These are phyloP conservation scores for Seira musarum DNA, from an alignment of 2,888 invertebrate genomes.

Conservation along the genomic window DNA sequence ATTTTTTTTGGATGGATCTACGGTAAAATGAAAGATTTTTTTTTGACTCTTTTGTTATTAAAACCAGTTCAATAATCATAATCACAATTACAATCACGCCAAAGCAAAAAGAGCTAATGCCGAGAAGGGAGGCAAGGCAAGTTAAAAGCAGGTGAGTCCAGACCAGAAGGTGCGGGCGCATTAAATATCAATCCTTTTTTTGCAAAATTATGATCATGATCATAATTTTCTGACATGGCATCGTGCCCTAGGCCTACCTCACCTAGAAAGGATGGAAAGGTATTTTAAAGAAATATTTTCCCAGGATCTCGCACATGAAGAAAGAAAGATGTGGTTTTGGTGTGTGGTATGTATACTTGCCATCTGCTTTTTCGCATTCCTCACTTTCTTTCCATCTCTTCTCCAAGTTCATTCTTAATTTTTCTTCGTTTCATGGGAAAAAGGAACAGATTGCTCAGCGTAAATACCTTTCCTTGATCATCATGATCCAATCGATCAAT, in stretches of 20 bases:
- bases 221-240: background rate
- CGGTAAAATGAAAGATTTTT: background rate
- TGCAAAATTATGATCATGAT: background rate
- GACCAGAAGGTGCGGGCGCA: background rate
- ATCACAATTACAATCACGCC: conserved; percentile 31
- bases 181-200: background rate
- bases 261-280: background rate
- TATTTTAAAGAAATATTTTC: no score
- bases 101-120: background rate
- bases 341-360: background rate
- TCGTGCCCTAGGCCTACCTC: background rate
- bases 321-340: background rate
- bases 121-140: conserved; percentile 4
- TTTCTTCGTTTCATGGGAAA: conserved; percentile 58
- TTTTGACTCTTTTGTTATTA: conserved; percentile 6
- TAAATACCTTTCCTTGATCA: conserved; percentile 15
- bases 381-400: background rate
- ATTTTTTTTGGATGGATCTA: background rate
- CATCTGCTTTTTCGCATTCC: conserved; percentile 41
- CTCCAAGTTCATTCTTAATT: conserved; percentile 47
- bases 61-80: conserved; percentile 43
- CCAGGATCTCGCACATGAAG: background rate
- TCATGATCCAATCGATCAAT: background rate
- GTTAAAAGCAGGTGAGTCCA: background rate
- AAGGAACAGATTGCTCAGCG: conserved; percentile 47